Evolutionary conservation across 2,888 invertebrate species (phyloP).

Genomic region (Orthonevra nobilis): DNA sequence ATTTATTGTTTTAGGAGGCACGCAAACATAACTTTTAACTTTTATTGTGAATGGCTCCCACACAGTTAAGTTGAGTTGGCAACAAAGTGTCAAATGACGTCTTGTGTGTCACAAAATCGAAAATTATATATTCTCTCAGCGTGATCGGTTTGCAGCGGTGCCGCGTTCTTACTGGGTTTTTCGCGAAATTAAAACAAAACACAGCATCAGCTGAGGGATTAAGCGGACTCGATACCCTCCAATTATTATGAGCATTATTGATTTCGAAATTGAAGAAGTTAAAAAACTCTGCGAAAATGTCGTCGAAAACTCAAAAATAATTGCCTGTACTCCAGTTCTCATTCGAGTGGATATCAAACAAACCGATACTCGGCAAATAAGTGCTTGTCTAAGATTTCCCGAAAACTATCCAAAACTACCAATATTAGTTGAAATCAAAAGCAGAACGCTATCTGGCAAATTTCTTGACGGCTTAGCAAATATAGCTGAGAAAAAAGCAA

Average conservation of each 20-base stretch:
- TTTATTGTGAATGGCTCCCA: slow-evolving; percentile 14
- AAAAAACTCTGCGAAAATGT: slow-evolving; percentile 84
- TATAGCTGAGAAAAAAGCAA: slow-evolving; percentile 83
- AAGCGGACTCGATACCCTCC: slow-evolving; percentile 1
- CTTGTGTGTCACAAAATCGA: not conserved
- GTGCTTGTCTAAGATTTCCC: slow-evolving; percentile 85
- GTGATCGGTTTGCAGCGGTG: not conserved
- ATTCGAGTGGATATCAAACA: slow-evolving; percentile 86
- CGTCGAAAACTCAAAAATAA: slow-evolving; percentile 83
- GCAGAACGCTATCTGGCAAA: slow-evolving; percentile 85
- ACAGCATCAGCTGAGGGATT: slow-evolving; percentile 27
- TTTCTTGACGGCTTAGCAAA: slow-evolving; percentile 83
- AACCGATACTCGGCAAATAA: slow-evolving; percentile 83
- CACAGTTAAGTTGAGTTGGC: not conserved
- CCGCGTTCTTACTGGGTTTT: slow-evolving; percentile 7
- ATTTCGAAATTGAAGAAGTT: slow-evolving; percentile 85
- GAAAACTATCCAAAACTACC: slow-evolving; percentile 83
- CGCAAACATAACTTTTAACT: too few relatives aligned
- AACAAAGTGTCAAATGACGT: slow-evolving; percentile 14
- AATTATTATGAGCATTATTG: slow-evolving; percentile 83
- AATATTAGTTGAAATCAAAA: slow-evolving; percentile 85
- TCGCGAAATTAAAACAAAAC: not conserved
- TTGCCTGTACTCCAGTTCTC: slow-evolving; percentile 84
- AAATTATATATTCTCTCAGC: not conserved
- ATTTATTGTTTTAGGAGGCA: too few relatives aligned